Conservation (phyloP, 2,113 vertebrate genomes). For the Todiramphus saurophagus region DNA sequence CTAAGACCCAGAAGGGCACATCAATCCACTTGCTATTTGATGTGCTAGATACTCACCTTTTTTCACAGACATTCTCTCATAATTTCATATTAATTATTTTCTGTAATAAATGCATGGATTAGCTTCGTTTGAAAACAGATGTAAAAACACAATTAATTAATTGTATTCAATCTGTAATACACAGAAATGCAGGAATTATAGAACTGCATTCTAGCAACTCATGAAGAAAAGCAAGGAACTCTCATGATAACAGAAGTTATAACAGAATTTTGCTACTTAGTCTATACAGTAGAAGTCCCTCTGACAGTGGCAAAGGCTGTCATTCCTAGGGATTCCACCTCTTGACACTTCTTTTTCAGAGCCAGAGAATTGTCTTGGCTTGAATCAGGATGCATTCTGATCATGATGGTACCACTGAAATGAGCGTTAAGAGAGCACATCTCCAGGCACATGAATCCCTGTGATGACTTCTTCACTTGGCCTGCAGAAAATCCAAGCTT, state of each 20-base stretch:
- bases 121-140: neutral
- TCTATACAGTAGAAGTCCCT: neutral
- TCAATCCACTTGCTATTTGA: neutral
- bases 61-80: neutral
- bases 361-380: neutral
- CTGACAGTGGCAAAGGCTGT: neutral
- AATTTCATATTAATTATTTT: neutral
- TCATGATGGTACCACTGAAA: neutral
- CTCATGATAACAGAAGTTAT: neutral
- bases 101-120: neutral
- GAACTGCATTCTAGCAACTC: neutral
- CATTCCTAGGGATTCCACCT: neutral
- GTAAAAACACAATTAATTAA: neutral
- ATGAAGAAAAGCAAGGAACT: neutral
- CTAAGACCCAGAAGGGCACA: neutral
- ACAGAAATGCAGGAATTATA: neutral
- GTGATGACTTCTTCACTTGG: neutral
- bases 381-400: neutral
- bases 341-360: neutral
- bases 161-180: neutral
- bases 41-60: neutral
- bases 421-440: neutral
- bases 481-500: neutral
- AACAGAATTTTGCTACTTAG: neutral
- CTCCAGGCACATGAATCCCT: neutral